A percentile compares a stretch with the other conserved stretches of the same genome.
These are phyloP conservation scores for Antheraea mylitta DNA, from an alignment of 1,140 invertebrate genomes.

Conservation along the genomic window DNA sequence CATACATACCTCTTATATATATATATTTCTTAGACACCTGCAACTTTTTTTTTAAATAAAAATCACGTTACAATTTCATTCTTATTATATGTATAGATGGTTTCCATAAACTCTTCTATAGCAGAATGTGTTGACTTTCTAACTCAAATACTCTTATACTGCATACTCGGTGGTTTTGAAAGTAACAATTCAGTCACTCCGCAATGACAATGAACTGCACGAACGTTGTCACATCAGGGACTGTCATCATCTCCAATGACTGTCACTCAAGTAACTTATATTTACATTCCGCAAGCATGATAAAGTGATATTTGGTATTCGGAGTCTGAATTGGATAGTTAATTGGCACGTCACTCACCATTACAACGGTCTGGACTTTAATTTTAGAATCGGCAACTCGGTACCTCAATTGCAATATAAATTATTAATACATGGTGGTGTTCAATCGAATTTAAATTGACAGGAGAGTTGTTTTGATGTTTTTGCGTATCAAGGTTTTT, in stretches of 20 bases:
- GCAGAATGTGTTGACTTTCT: no score
- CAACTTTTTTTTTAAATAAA: no score
- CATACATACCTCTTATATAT: no score
- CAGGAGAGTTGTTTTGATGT: neutral
- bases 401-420: neutral
- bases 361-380: neutral
- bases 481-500: no score
- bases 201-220: neutral
- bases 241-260: neutral
- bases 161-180: neutral
- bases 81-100: no score
- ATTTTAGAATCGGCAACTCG: neutral
- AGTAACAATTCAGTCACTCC: neutral
- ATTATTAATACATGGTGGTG: neutral
- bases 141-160: no score
- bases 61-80: no score
- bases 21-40: no score
- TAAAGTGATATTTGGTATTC: neutral
- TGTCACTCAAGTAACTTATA: conserved; percentile 1
- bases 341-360: conserved; percentile 1
- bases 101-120: no score
- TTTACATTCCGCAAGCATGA: neutral
- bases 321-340: conserved; percentile 1
- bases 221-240: neutral
- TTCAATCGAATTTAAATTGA: neutral